Conservation (phyloP, 2,888 invertebrate genomes). For the Macrophya annulata region DNA sequence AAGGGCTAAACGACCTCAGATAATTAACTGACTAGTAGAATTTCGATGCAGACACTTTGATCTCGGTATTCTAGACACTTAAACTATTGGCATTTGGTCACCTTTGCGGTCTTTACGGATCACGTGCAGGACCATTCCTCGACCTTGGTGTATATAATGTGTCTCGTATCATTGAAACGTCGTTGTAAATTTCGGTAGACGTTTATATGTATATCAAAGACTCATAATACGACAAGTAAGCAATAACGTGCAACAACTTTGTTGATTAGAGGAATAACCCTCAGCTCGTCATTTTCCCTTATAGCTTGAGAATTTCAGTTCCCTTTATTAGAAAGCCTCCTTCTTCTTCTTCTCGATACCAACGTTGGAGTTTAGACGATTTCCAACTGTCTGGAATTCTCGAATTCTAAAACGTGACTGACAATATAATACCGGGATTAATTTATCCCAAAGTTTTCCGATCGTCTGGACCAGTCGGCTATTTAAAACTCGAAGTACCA, state of each 20-base stretch:
- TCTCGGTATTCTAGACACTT: not conserved
- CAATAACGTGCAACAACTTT: not conserved
- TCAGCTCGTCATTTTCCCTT: not conserved
- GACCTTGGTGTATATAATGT: not conserved
- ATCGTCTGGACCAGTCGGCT: too few species aligned
- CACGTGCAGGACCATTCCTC: too few species aligned
- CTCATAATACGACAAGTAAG: not conserved
- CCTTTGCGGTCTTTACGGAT: not conserved
- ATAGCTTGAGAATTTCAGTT: not conserved
- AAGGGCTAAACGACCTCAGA: conserved; percentile 23
- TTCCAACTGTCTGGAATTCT: not conserved
- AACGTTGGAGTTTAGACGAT: not conserved
- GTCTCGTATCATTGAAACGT: not conserved
- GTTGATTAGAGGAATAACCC: not conserved
- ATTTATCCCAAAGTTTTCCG: too few species aligned
- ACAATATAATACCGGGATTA: not conserved
- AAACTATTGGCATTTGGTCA: not conserved
- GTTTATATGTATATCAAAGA: not conserved
- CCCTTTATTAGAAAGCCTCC: not conserved
- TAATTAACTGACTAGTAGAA: conserved; percentile 35
- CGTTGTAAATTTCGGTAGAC: not conserved
- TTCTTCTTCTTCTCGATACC: not conserved
- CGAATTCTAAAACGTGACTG: not conserved
- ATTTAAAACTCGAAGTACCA: not conserved
- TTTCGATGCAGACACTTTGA: conserved; percentile 18